These are phyloP conservation scores for Boulengeromyrus knoepffleri DNA, from an alignment of 2,113 vertebrate species.

Conservation along the genomic window DNA sequence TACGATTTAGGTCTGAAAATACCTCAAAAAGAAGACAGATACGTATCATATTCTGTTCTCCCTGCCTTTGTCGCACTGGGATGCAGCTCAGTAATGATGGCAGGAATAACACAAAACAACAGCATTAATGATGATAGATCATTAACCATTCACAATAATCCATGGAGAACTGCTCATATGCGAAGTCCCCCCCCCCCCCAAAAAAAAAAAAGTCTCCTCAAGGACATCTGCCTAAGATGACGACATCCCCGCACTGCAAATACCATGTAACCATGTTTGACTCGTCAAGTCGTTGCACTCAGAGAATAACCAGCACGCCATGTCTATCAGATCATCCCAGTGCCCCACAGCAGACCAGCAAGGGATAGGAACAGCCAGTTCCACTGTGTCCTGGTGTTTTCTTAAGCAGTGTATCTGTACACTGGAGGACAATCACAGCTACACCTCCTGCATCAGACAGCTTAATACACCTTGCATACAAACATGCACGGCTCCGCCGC, in stretches of 20 bases:
- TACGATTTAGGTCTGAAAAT: not conserved
- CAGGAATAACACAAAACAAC: not conserved
- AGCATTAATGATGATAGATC: not conserved
- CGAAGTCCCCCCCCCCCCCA: too few species aligned
- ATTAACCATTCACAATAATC: not conserved
- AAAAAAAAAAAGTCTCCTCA: not conserved
- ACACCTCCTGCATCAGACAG: not conserved
- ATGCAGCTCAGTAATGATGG: not conserved
- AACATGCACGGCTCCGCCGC: not conserved
- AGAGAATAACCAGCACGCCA: not conserved
- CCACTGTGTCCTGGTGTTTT: not conserved
- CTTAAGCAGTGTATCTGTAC: not conserved
- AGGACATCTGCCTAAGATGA: constrained; percentile 5
- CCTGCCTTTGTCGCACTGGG: not conserved
- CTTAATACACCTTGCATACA: not conserved
- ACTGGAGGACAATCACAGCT: not conserved
- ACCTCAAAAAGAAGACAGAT: not conserved
- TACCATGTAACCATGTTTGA: not conserved
- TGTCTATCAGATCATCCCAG: not conserved
- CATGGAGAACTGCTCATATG: not conserved
- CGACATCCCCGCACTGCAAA: not conserved
- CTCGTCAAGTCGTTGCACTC: not conserved
- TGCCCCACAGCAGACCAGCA: not conserved
- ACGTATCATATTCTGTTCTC: not conserved
- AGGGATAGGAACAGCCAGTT: not conserved